Evolutionary conservation across 2,888 invertebrate genomes (phyloP).

Genomic region (Hirudinaria manillensis): DNA sequence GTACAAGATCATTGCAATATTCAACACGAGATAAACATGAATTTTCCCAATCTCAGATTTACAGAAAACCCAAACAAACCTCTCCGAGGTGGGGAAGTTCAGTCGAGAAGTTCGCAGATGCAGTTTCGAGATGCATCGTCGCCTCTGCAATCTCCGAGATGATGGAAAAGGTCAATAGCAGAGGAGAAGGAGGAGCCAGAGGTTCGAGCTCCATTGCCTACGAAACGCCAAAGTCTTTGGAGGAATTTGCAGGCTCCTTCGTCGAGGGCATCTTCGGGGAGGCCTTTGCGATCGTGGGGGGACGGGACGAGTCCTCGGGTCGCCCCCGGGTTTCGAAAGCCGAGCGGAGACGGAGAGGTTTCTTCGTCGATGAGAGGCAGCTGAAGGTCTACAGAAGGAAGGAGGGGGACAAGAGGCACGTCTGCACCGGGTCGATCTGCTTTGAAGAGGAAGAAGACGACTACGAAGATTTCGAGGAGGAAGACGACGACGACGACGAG

Average conservation of each 20-base stretch:
- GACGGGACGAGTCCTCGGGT: background rate
- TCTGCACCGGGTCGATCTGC: background rate
- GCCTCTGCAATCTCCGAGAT: background rate
- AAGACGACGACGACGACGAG: background rate
- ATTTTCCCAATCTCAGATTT: no score
- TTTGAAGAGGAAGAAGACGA: conserved; percentile 7
- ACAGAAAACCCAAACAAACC: background rate
- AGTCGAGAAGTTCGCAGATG: background rate
- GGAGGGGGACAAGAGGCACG: conserved; percentile 9
- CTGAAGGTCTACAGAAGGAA: background rate
- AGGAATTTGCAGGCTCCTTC: conserved; percentile 19
- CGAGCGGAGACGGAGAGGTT: background rate
- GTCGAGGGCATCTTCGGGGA: conserved; percentile 18
- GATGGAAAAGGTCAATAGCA: background rate
- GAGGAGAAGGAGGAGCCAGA: no score
- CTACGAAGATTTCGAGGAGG: background rate
- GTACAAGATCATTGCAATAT: no score
- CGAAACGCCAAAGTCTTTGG: conserved; percentile 1
- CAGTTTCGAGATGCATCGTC: background rate
- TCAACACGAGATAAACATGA: no score
- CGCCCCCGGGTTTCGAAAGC: background rate
- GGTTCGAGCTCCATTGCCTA: background rate
- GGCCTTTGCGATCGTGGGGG: background rate
- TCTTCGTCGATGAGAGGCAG: background rate
- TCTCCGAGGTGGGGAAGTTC: background rate